Evolutionary conservation across 2,888 invertebrate species (phyloP), one percentile per base, ranked within the genome.

Genomic region (Parelbella ahira): DNA sequence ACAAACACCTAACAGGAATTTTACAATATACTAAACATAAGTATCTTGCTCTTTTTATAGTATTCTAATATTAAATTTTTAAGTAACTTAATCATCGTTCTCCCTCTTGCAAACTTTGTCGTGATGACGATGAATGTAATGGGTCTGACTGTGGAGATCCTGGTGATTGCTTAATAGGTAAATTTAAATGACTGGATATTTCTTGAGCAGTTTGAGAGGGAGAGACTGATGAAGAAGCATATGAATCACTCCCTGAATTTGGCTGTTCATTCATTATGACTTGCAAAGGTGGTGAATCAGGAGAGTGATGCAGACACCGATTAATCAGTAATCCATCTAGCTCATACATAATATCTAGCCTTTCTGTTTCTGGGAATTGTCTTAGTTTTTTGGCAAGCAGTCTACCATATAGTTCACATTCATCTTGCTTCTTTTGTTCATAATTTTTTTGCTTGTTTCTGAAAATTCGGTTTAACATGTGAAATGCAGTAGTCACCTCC

Each of bases 301-400:
- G 19, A 3, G 20, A 21, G 4, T 20, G 20, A 3, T 6, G 8
- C 2, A 41, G 9, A 13, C 39, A 41, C 4, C 39, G 25, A 19
- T 27, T 41, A 4, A 41, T 32, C 25, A 41, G 19, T 19, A 41
- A 33, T 2, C 38, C 38, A 24, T 38, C 38, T 4, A 38, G 23
- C 4, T 38, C 38, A 30, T 38, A 38, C 38, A 39, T 39, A 8
- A 39, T 39, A 18, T 39, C 38, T 12, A 29, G 29, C 7, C 38
- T 19, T 30, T 39, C 38, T 5, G 29, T 24, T 24, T 39, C 38
- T 4, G 38, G 19, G 21, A 39, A 39, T 4, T 39, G 38, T 1
- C 38, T 15, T 5, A 39, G 38, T 9, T 39, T 39, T 12, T 39
- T 39, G 8, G 38, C 38, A 8, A 39, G 18, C 11, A 39, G 38